phyloP scores from a whole-genome alignment of 2,113 vertebrate genomes.

The Ia io region DNA sequence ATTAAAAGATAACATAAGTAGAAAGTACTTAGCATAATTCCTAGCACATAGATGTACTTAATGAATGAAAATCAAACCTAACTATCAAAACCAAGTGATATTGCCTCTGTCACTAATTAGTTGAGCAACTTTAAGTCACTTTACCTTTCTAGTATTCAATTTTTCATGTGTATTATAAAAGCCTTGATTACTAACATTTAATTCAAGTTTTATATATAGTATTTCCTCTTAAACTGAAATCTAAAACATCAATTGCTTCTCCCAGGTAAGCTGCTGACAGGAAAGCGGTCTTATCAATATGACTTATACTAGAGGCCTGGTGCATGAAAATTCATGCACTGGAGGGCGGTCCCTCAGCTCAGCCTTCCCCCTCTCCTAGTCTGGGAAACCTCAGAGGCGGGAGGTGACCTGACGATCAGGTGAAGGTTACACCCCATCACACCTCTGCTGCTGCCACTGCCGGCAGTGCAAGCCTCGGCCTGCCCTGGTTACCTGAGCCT shows the following conservation, averaged over 20 bases:
- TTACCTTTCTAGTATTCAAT: background rate
- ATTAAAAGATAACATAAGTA: conserved; percentile 12
- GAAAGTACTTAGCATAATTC: background rate
- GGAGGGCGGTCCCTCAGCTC: too few relatives aligned
- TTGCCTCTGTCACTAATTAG: background rate
- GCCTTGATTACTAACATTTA: background rate
- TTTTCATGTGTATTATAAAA: background rate
- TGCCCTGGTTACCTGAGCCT: too few relatives aligned
- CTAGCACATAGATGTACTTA: background rate
- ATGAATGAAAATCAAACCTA: background rate
- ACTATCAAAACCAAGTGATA: background rate
- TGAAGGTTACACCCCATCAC: too few relatives aligned
- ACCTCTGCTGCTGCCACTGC: too few relatives aligned
- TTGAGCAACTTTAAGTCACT: background rate
- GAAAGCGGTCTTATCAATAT: background rate
- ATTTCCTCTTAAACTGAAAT: background rate
- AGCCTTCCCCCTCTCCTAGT: too few relatives aligned
- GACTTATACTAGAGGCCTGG: background rate
- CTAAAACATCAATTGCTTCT: background rate
- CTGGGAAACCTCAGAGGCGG: too few relatives aligned
- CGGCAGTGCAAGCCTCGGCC: too few relatives aligned
- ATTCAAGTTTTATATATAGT: background rate
- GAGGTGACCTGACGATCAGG: too few relatives aligned
- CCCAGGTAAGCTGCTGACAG: background rate
- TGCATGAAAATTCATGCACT: too few relatives aligned